Evolutionary conservation across 2,888 invertebrate genomes (phyloP).

Genomic region (Piscicola geometra): DNA sequence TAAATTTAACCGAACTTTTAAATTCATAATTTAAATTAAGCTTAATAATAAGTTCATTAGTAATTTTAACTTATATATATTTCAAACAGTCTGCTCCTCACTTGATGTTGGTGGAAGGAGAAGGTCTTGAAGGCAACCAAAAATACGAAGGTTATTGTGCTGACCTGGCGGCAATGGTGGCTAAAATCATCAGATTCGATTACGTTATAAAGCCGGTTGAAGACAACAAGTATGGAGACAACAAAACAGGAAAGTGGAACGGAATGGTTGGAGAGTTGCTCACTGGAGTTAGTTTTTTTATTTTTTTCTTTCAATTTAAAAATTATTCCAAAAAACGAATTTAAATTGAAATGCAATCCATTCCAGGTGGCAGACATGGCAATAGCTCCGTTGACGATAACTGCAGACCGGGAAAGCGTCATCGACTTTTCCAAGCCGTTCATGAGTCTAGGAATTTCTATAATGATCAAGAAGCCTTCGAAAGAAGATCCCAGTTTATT

Average conservation of each 20-base stretch:
- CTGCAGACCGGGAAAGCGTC: constrained; percentile 82
- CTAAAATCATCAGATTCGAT: constrained; percentile 52
- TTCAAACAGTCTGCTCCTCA: constrained; percentile 51
- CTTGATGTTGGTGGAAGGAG: constrained; percentile 45
- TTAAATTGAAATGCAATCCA: neutral
- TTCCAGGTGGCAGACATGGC: constrained; percentile 87
- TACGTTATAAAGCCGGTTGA: constrained; percentile 47
- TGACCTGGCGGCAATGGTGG: constrained; percentile 54
- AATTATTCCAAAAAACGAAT: neutral
- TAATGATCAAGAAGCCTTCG: constrained; percentile 79
- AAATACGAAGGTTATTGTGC: constrained; percentile 57
- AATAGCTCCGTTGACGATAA: constrained; percentile 89
- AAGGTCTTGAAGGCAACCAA: constrained; percentile 66
- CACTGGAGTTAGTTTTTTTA: constrained; percentile 44
- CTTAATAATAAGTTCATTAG: too few relatives aligned
- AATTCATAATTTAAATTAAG: too few relatives aligned
- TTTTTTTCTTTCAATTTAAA: neutral
- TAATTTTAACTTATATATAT: too few relatives aligned
- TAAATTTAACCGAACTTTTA: too few relatives aligned
- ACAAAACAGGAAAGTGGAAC: constrained; percentile 50
- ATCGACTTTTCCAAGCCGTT: constrained; percentile 97
- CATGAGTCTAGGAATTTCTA: constrained; percentile 89
- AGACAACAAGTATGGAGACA: constrained; percentile 43
- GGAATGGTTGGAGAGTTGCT: constrained; percentile 54
- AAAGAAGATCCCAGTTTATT: constrained; percentile 89